phyloP scores from a whole-genome alignment of 2,797 vertebrate species.

The Sebastes variabilis region DNA sequence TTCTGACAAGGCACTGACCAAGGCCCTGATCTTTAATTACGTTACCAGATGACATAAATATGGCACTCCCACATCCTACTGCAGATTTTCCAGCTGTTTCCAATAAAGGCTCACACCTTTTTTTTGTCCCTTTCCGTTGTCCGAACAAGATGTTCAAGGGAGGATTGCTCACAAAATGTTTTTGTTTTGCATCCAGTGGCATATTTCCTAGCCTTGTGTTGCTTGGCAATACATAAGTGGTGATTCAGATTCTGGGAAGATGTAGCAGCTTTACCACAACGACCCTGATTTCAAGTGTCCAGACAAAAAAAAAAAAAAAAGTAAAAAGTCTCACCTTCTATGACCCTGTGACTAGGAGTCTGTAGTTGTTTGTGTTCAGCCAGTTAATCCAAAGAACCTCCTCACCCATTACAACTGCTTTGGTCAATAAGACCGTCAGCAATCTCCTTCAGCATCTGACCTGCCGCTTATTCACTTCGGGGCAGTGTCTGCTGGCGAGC shows the following conservation, averaged over 20 bases:
- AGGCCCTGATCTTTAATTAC: constrained; percentile 28
- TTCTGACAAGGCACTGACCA: constrained; percentile 56
- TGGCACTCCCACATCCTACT: background rate
- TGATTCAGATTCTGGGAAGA: constrained; percentile 43
- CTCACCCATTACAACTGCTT: constrained; percentile 2
- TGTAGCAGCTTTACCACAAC: constrained; percentile 48
- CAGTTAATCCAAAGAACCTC: constrained; percentile 25
- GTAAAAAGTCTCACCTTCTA: constrained; percentile 9
- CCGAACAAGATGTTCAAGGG: constrained; percentile 11
- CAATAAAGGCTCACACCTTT: background rate
- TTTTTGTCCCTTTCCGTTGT: constrained; percentile 2
- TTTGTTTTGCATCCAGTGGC: constrained; percentile 31
- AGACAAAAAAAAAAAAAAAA: constrained; percentile 14
- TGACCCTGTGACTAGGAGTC: constrained; percentile 29
- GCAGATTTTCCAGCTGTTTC: background rate
- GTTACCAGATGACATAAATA: constrained; percentile 2
- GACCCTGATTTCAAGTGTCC: constrained; percentile 46
- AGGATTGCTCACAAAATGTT: constrained; percentile 18
- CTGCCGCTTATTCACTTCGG: constrained; percentile 16
- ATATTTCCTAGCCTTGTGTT: constrained; percentile 27
- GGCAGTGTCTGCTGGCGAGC: constrained; percentile 48
- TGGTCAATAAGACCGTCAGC: background rate
- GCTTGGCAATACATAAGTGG: constrained; percentile 42
- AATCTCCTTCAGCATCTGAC: constrained; percentile 37
- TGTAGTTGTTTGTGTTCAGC: constrained; percentile 26